A percentile compares a stretch with the other conserved stretches of the same genome.
Evolutionary conservation across 2,113 vertebrate species (phyloP).

Genomic region (Pipra filicauda): DNA sequence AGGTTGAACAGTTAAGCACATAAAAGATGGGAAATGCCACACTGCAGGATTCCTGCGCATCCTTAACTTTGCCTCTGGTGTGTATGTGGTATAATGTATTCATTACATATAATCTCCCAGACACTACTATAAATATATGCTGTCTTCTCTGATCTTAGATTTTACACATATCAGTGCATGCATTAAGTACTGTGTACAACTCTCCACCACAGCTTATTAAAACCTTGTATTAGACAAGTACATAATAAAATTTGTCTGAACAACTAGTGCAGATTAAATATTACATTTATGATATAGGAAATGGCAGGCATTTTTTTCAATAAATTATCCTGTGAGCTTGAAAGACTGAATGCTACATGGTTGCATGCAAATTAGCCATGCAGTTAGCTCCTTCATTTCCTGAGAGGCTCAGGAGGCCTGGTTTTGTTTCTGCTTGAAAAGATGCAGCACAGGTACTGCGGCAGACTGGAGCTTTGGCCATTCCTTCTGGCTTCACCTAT

Average conservation of each 20-base stretch:
- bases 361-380: not conserved
- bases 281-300: not conserved
- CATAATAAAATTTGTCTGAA: constrained; percentile 4
- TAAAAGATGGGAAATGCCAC: not conserved
- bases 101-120: constrained; percentile 30
- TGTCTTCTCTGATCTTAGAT: not conserved
- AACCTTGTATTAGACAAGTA: not conserved
- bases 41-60: not conserved
- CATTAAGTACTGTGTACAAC: not conserved
- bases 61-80: constrained; percentile 34
- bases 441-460: not conserved
- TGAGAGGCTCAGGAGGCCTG: not conserved
- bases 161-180: constrained; percentile 13
- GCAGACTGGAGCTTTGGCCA: not conserved
- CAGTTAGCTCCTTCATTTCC: not conserved
- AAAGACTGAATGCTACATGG: not conserved
- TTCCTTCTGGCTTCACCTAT: too few relatives aligned
- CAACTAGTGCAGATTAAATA: constrained; percentile 10
- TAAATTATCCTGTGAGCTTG: not conserved
- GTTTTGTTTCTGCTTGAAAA: not conserved
- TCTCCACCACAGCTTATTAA: constrained; percentile 5
- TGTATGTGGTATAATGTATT: not conserved
- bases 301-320: not conserved
- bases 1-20: constrained; percentile 6
- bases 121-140: constrained; percentile 43